A percentile compares a stretch with the other conserved stretches of the same genome.
Conservation (phyloP, 2,797 vertebrate genomes). For the Eleutherodactylus coqui region DNA sequence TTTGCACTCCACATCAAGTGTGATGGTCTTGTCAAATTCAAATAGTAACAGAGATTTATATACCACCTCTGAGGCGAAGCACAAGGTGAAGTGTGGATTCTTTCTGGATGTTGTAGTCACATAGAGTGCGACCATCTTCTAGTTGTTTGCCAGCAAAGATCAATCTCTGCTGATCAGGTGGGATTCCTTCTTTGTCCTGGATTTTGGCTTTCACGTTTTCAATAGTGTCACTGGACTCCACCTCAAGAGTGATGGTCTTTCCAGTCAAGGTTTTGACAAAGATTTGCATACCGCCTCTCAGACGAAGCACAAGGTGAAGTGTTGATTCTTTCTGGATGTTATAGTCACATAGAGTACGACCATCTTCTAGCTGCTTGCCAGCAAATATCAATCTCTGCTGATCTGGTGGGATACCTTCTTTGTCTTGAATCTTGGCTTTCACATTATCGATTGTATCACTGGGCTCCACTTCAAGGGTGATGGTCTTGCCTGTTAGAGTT, state of each 20-base stretch:
- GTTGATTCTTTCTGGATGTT: no score
- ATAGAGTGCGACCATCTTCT: constrained; percentile 44
- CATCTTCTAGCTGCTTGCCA: no score
- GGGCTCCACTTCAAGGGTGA: no score
- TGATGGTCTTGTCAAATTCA: constrained; percentile 65
- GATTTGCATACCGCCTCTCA: no score
- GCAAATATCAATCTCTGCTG: no score
- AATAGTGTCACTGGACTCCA: constrained; percentile 77
- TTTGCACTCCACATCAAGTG: constrained; percentile 90
- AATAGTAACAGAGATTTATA: constrained; percentile 89
- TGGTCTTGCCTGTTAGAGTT: no score
- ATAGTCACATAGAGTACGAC: no score
- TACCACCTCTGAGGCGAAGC: constrained; percentile 65
- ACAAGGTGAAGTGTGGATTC: constrained; percentile 49
- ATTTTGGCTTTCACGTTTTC: constrained; percentile 44
- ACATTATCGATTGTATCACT: no score
- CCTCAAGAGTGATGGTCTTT: constrained; percentile 94
- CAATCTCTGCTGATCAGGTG: constrained; percentile 57
- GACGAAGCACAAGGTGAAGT: no score
- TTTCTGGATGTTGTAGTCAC: constrained; percentile 57
- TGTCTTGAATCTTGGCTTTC: no score
- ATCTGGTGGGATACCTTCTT: no score
- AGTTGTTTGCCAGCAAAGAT: constrained; percentile 53
- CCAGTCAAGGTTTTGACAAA: no score
- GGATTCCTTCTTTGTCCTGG: constrained; percentile 49